phyloP scores from a whole-genome alignment of 2,888 invertebrate genomes.

The Acheta domesticus region DNA sequence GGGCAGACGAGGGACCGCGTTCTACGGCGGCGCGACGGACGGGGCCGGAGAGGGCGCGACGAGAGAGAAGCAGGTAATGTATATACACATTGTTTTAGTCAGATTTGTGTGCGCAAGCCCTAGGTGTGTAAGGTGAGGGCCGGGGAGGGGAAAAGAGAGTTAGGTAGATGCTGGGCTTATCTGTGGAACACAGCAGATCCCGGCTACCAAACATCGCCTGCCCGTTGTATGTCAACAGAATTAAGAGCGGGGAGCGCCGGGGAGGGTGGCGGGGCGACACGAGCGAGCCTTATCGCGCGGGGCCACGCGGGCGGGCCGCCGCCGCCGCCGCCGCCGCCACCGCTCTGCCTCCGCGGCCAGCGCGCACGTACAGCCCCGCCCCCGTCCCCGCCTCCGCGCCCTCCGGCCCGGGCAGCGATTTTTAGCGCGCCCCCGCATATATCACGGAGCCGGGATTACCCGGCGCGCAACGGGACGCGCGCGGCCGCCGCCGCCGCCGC shows the following conservation, averaged over 20 bases:
- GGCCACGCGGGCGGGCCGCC: background rate
- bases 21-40: background rate
- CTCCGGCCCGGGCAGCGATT: background rate
- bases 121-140: background rate
- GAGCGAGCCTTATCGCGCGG: too few species aligned
- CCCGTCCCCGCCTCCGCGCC: background rate
- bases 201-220: slow-evolving; percentile 18
- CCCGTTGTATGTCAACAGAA: slow-evolving; percentile 18
- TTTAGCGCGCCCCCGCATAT: slow-evolving; percentile 7
- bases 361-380: background rate
- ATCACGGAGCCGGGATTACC: background rate
- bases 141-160: background rate
- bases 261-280: background rate
- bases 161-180: slow-evolving; percentile 18
- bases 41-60: background rate
- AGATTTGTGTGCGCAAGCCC: slow-evolving; percentile 4
- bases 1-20: background rate
- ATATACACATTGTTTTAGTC: slow-evolving; percentile 18
- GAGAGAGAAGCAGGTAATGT: slow-evolving; percentile 6
- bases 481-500: background rate
- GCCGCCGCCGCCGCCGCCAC: background rate
- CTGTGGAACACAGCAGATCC: slow-evolving; percentile 10
- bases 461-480: background rate
- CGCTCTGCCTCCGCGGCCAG: background rate
- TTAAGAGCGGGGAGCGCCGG: background rate